Evolutionary conservation across 2,888 invertebrate genomes (phyloP).

Genomic region (Diachrysia chrysitis): DNA sequence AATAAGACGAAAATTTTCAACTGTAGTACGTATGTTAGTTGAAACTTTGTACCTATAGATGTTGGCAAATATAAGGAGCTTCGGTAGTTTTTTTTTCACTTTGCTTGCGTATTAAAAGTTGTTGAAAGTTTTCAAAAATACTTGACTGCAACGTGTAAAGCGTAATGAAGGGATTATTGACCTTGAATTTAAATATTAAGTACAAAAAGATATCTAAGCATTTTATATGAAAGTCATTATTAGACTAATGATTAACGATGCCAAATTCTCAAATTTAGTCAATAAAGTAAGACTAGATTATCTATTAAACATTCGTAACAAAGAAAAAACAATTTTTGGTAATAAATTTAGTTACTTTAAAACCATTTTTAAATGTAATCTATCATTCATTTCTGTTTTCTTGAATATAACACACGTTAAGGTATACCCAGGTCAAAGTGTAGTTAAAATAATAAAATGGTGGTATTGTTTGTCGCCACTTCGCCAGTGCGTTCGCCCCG

Average conservation of each 20-base stretch:
- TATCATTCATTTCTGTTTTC: background rate
- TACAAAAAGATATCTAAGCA: too few relatives aligned
- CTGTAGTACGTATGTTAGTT: background rate
- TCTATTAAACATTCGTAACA: too few relatives aligned
- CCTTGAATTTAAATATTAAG: too few relatives aligned
- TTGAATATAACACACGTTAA: constrained; percentile 18
- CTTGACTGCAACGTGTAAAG: background rate
- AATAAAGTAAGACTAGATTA: too few relatives aligned
- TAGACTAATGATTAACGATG: too few relatives aligned
- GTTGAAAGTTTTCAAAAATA: background rate
- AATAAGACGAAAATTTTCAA: constrained; percentile 16
- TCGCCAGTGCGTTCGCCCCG: constrained; percentile 72
- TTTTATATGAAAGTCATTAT: too few relatives aligned
- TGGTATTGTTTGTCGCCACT: constrained; percentile 70
- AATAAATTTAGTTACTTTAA: too few relatives aligned
- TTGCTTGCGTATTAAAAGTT: background rate
- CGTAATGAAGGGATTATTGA: background rate
- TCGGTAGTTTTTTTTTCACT: background rate
- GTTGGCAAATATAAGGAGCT: background rate
- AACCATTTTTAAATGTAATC: too few relatives aligned
- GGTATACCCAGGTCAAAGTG: constrained; percentile 49
- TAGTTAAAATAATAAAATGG: constrained; percentile 64
- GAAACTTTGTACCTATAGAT: constrained; percentile 2
- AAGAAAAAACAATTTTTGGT: too few relatives aligned
- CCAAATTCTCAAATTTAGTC: too few relatives aligned